These are phyloP conservation scores for Myzus persicae DNA, from an alignment of 1,140 invertebrate species.

Conservation along the genomic window DNA sequence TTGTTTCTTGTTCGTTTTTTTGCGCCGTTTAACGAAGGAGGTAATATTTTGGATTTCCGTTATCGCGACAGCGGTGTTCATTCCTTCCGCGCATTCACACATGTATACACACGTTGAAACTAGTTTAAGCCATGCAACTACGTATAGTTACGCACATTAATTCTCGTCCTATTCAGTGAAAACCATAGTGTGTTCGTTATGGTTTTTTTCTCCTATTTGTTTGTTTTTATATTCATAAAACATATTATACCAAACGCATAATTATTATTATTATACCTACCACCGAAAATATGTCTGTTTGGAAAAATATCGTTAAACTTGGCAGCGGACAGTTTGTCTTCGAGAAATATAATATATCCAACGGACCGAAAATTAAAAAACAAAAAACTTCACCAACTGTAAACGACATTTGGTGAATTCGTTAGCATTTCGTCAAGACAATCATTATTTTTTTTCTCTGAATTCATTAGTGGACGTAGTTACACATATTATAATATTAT, in stretches of 20 bases:
- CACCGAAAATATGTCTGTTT: not conserved
- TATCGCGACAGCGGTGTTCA: conserved; percentile 19
- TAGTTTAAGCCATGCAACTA: not conserved
- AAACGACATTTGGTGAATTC: conserved; percentile 57
- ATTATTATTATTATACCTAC: not conserved
- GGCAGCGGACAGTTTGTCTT: conserved; percentile 32
- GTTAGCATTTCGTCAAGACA: conserved; percentile 31
- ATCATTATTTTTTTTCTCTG: not conserved
- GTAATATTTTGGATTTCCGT: conserved; percentile 44
- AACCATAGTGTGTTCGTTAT: conserved; percentile 5
- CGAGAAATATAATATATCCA: conserved; percentile 1
- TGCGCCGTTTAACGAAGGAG: not conserved
- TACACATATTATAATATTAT: not conserved
- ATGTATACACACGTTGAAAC: conserved; percentile 11
- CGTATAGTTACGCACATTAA: not conserved
- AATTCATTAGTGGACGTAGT: conserved; percentile 36
- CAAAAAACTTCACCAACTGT: conserved; percentile 38
- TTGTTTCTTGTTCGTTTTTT: not conserved
- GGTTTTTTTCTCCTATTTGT: conserved; percentile 11
- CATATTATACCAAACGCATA: not conserved
- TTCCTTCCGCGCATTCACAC: not conserved
- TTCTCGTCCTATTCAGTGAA: conserved; percentile 39
- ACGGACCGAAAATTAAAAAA: conserved; percentile 47
- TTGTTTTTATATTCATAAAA: not conserved
- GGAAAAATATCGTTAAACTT: conserved; percentile 42